These are phyloP conservation scores for Cuniculus paca DNA, from an alignment of 2,797 vertebrate genomes.

Conservation along the genomic window DNA sequence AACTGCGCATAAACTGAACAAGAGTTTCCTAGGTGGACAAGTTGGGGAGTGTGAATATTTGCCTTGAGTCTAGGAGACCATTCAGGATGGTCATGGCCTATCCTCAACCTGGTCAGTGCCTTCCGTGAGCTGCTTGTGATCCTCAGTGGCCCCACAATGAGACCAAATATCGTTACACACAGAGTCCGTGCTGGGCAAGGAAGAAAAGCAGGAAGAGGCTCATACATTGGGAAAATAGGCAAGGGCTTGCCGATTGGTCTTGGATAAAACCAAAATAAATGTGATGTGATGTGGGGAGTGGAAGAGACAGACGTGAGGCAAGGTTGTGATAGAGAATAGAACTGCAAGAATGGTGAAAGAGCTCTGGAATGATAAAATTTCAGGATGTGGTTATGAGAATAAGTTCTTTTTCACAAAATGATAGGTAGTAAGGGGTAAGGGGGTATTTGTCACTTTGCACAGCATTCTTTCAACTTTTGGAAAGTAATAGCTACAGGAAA, in stretches of 20 bases:
- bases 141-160: not conserved
- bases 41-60: not conserved
- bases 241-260: not conserved
- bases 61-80: not conserved
- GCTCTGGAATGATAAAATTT: not conserved
- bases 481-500: slow-evolving; percentile 5
- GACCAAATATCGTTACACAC: not conserved
- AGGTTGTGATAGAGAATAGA: not conserved
- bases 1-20: not conserved
- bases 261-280: not conserved
- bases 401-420: not conserved
- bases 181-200: not conserved
- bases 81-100: too few species aligned
- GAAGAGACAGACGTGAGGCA: not conserved
- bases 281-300: not conserved
- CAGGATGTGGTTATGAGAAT: not conserved
- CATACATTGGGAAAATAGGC: not conserved
- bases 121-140: not conserved
- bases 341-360: not conserved
- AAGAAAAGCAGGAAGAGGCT: not conserved
- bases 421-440: not conserved
- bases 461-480: not conserved
- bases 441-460: not conserved
- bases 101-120: not conserved
- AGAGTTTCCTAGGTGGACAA: not conserved